phyloP scores from a whole-genome alignment of 1,140 invertebrate species.

The Ips typographus region DNA sequence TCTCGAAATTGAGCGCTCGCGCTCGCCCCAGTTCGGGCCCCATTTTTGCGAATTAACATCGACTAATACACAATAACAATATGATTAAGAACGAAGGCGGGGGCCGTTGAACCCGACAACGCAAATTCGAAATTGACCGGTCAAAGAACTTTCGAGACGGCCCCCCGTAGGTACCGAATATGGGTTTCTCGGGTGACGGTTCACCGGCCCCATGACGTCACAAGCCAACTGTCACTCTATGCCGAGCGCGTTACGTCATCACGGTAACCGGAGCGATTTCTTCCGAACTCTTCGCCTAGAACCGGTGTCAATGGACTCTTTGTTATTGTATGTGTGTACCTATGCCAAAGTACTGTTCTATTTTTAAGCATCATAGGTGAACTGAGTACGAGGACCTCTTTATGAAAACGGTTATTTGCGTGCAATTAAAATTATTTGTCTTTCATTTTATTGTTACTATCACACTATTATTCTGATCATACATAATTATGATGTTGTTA shows the following conservation, averaged over 20 bases:
- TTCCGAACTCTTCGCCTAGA: conserved; percentile 17
- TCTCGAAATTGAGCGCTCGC: conserved; percentile 21
- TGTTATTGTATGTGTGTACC: conserved; percentile 2
- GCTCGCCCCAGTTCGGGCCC: conserved; percentile 20
- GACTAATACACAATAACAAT: conserved; percentile 25
- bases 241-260: conserved; percentile 42
- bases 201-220: conserved; percentile 44
- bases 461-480: too few relatives aligned
- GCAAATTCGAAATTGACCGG: conserved; percentile 40
- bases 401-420: not conserved
- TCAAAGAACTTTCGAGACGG: conserved; percentile 45
- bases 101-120: conserved; percentile 35
- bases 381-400: conserved; percentile 19
- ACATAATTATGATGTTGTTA: too few relatives aligned
- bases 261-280: conserved; percentile 16
- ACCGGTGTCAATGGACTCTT: conserved; percentile 16
- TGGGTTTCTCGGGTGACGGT: conserved; percentile 45
- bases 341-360: conserved; percentile 11
- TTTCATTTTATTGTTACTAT: too few relatives aligned
- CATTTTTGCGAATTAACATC: conserved; percentile 38
- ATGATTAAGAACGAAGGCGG: conserved; percentile 16
- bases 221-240: conserved; percentile 38
- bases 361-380: conserved; percentile 17
- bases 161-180: conserved; percentile 34
- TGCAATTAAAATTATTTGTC: too few relatives aligned